Conservation (phyloP, 2,113 vertebrate species). For the Campylomormyrus tamandua region DNA sequence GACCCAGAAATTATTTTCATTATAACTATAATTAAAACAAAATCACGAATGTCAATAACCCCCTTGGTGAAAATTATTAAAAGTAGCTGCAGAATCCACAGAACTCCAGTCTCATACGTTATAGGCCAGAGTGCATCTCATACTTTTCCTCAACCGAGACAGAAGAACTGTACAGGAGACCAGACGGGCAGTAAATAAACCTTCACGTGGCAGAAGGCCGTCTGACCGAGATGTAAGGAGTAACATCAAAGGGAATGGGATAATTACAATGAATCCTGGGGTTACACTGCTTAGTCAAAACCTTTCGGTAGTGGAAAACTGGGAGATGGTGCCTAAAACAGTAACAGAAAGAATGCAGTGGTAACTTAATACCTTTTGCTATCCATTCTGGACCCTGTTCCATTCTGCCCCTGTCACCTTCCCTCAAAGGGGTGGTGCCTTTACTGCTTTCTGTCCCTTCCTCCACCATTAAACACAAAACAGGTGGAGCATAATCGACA, state of each 20-base stretch:
- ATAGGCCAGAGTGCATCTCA: not conserved
- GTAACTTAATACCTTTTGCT: not conserved
- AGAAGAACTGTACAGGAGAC: not conserved
- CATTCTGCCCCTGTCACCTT: not conserved
- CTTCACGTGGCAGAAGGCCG: not conserved
- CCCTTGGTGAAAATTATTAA: not conserved
- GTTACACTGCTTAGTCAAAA: not conserved
- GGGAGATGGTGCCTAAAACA: not conserved
- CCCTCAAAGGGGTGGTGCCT: not conserved
- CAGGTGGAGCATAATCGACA: not conserved
- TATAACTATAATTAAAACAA: not conserved
- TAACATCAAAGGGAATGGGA: not conserved
- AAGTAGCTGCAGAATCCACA: not conserved
- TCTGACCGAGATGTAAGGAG: not conserved
- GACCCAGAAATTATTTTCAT: not conserved
- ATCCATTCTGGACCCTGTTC: not conserved
- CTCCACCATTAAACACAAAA: slow-evolving; percentile 9
- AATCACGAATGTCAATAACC: not conserved
- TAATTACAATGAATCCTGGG: not conserved
- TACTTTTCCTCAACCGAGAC: not conserved
- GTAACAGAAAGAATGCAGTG: not conserved
- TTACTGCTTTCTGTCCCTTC: not conserved
- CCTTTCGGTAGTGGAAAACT: not conserved
- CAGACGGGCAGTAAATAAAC: not conserved
- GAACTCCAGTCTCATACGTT: not conserved